A percentile compares a stretch with the other conserved stretches of the same genome.
These are phyloP conservation scores for Psophia crepitans DNA, from an alignment of 2,113 vertebrate species.

Conservation along the genomic window DNA sequence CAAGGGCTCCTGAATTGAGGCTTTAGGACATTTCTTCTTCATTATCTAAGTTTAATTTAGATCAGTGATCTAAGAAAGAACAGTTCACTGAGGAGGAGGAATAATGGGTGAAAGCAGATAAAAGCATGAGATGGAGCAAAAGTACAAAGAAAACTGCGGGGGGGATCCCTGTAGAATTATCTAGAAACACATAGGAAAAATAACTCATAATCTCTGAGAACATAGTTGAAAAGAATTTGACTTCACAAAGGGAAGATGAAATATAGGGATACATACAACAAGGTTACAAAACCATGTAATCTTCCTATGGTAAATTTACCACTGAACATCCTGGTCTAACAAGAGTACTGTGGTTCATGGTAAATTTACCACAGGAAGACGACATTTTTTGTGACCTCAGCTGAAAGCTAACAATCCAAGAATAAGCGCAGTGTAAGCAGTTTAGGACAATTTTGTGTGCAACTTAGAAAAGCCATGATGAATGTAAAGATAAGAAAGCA, in stretches of 20 bases:
- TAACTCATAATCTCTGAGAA: not conserved
- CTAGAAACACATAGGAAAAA: not conserved
- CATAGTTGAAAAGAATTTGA: not conserved
- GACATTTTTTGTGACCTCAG: not conserved
- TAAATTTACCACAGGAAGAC: conserved; percentile 12
- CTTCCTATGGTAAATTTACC: conserved; percentile 20
- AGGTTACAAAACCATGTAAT: conserved; percentile 1
- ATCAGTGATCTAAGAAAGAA: not conserved
- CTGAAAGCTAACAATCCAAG: not conserved
- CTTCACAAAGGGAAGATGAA: not conserved
- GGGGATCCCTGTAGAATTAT: not conserved
- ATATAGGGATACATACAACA: not conserved
- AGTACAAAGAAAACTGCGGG: not conserved
- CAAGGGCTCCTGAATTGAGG: not conserved
- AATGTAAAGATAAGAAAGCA: not conserved
- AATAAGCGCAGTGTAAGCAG: not conserved
- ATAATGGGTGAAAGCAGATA: not conserved
- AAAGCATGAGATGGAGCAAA: not conserved
- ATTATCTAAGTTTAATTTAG: not conserved
- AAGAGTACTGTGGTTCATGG: not conserved
- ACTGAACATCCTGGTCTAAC: not conserved
- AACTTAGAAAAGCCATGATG: not conserved
- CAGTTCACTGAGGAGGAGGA: not conserved
- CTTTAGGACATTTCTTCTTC: not conserved
- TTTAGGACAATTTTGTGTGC: not conserved